phyloP scores from a whole-genome alignment of 1,140 invertebrate genomes.

The Zaprionus inermis region DNA sequence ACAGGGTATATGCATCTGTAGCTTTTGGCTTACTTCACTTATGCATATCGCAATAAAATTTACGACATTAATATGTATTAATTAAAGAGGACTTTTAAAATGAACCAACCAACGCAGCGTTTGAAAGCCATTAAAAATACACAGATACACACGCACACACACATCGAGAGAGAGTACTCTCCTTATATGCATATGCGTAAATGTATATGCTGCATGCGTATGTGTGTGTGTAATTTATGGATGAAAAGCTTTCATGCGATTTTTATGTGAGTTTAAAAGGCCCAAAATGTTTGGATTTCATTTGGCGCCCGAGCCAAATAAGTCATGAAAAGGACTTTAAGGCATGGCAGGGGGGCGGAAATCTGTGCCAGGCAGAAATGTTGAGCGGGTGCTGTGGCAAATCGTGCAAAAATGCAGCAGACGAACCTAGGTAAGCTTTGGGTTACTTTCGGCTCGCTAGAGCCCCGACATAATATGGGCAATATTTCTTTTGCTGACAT shows the following conservation, averaged over 20 bases:
- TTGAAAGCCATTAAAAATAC: conserved; percentile 24
- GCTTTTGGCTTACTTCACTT: conserved; percentile 1
- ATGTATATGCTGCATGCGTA: conserved; percentile 7
- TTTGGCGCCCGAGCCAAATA: conserved; percentile 52
- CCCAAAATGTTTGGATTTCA: conserved; percentile 42
- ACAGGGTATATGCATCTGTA: neutral
- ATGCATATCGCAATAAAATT: conserved; percentile 6
- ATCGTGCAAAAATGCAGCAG: conserved; percentile 10
- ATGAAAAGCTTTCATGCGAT: conserved; percentile 22
- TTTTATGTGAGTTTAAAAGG: conserved; percentile 41
- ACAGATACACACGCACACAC: neutral
- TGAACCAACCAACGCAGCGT: conserved; percentile 26
- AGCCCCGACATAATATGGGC: conserved; percentile 59
- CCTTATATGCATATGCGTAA: conserved; percentile 11
- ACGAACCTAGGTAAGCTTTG: conserved; percentile 36
- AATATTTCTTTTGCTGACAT: conserved; percentile 78
- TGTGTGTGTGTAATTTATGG: conserved; percentile 67
- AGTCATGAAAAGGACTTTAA: conserved; percentile 64
- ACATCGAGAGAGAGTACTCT: neutral
- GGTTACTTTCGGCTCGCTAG: conserved; percentile 31
- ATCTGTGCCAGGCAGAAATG: conserved; percentile 24
- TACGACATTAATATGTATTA: conserved; percentile 37
- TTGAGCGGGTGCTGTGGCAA: neutral
- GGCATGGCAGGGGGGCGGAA: conserved; percentile 27
- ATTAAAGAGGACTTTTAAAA: conserved; percentile 35